Conservation (phyloP, 2,888 invertebrate genomes). For the Crioceris asparagi region DNA sequence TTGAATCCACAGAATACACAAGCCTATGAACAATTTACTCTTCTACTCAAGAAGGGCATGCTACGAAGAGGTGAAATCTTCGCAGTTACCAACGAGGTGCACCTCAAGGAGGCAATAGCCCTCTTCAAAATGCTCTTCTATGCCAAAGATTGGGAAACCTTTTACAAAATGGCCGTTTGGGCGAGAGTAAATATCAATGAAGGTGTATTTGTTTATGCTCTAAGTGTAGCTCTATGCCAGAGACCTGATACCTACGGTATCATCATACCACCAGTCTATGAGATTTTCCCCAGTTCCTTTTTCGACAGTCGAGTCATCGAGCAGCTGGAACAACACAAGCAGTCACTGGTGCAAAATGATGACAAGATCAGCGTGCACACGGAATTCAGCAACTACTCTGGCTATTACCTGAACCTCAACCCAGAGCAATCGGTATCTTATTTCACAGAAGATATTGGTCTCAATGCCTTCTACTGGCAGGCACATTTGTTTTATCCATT, state of each 20-base stretch:
- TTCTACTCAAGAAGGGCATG: constrained; percentile 43
- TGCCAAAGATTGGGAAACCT: constrained; percentile 60
- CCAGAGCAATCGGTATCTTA: constrained; percentile 51
- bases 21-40: constrained; percentile 46
- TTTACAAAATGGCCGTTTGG: constrained; percentile 58
- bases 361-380: constrained; percentile 34
- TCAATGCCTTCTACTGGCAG: constrained; percentile 56
- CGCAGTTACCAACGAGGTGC: constrained; percentile 49
- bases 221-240: constrained; percentile 51
- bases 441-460: constrained; percentile 60
- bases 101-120: constrained; percentile 51
- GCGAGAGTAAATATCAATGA: constrained; percentile 58
- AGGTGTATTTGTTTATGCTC: constrained; percentile 55
- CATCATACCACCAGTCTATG: constrained; percentile 58
- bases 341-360: constrained; percentile 31
- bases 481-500: constrained; percentile 50
- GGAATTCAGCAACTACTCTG: constrained; percentile 53
- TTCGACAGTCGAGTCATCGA: constrained; percentile 57
- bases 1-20: constrained; percentile 41
- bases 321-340: constrained; percentile 51
- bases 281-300: constrained; percentile 62
- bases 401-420: constrained; percentile 43
- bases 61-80: constrained; percentile 51
- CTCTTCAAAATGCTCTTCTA: constrained; percentile 57
- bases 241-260: constrained; percentile 48